Base-by-base conservation (phyloP, 1,140 invertebrate species). In the Musca vetustissima region DNA sequence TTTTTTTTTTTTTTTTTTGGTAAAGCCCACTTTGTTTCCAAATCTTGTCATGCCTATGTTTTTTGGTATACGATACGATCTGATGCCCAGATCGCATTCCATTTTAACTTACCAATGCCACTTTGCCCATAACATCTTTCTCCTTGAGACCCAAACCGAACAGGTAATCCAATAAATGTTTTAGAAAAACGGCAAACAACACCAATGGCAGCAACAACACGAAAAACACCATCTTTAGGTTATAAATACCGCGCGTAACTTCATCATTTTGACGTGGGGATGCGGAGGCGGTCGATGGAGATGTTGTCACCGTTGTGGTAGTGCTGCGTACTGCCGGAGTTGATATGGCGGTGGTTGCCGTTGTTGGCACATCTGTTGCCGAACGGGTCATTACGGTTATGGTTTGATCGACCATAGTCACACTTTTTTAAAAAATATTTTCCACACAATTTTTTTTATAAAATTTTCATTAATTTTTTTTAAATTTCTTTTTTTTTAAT, bases 61-160 rank as follows among this genome's bases (percentile, higher is more conserved):
- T n/a, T n/a, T n/a, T n/a, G n/a, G n/a, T n/a, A n/a, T n/a, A n/a
- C n/a, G n/a, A n/a, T n/a, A n/a, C n/a, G n/a, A n/a, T n/a, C n/a
- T n/a, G n/a, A n/a, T n/a, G n/a, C n/a, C n/a, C n/a, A n/a, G n/a
- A n/a, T n/a, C n/a, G n/a, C n/a, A n/a, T n/a, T n/a, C n/a, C n/a
- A n/a, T n/a, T n/a, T 43, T 7, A n/a, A 52, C 79, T 79, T 73
- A 81, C 79, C 79, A 81, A 64, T 1, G 77, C 79, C 70, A 81
- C 79, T 69, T 81, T 81, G 21, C 79, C 79, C 65, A 71, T 73
- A 22, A 81, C 78, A 72, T 81, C 79, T 74, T 81, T 81, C 53
- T 80, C 78, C 67, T 78, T 79, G 6, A 72, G 64, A 2, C 77
- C 76, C 65, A 80, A 17, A 0, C 71, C 70, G 22, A 81, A 81